phyloP scores from a whole-genome alignment of 1,140 invertebrate genomes.

The Drosophila lacertosa region DNA sequence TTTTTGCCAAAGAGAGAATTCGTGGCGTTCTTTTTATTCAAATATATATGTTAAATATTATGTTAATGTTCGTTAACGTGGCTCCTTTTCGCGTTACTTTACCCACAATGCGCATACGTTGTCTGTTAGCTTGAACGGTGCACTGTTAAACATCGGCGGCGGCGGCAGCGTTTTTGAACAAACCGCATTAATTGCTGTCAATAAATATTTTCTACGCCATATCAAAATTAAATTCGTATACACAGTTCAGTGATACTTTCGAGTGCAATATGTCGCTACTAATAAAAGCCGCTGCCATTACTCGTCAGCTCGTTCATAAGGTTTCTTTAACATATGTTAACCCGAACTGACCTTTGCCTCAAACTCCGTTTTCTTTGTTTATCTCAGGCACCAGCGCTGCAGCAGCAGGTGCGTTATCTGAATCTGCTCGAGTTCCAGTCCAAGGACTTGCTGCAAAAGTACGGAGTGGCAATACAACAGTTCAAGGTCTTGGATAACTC shows the following conservation, averaged over 20 bases:
- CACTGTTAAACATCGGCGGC: slow-evolving; percentile 33
- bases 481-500: slow-evolving; percentile 93
- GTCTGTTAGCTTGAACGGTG: background rate
- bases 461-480: slow-evolving; percentile 96
- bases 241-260: slow-evolving; percentile 10
- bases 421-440: slow-evolving; percentile 99
- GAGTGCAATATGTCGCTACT: slow-evolving; percentile 63
- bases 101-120: slow-evolving; percentile 4
- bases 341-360: slow-evolving; percentile 62
- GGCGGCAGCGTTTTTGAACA: slow-evolving; percentile 56
- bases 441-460: slow-evolving; percentile 95
- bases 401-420: slow-evolving; percentile 86
- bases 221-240: slow-evolving; percentile 24
- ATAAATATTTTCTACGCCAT: slow-evolving; percentile 19
- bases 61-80: background rate
- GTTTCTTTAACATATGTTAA: slow-evolving; percentile 63
- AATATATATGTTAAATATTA: background rate
- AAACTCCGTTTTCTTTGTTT: slow-evolving; percentile 48
- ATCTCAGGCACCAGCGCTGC: slow-evolving; percentile 44
- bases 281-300: slow-evolving; percentile 45
- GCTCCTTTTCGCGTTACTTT: slow-evolving; percentile 3
- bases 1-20: too few relatives aligned
- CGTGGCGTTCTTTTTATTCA: background rate
- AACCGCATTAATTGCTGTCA: slow-evolving; percentile 27
- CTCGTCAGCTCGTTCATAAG: slow-evolving; percentile 69